A percentile compares a stretch with the other conserved stretches of the same genome.
phyloP scores from a whole-genome alignment of 2,113 vertebrate genomes.

The Taxidea taxus region DNA sequence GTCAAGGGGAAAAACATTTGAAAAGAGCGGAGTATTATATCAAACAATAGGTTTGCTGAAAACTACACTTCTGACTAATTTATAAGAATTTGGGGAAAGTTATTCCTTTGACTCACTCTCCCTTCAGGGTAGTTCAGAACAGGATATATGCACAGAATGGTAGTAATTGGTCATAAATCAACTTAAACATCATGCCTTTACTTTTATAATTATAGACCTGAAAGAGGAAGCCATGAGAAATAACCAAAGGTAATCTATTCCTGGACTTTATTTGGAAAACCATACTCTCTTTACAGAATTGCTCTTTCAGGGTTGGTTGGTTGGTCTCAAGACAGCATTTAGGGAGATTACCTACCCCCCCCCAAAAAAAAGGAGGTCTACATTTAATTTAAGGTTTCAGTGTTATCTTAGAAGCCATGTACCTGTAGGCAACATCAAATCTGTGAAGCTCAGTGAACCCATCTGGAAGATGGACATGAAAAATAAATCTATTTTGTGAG shows the following conservation, averaged over 20 bases:
- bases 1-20: background rate
- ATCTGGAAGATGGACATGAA: background rate
- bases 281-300: background rate
- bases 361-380: background rate
- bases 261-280: background rate
- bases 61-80: background rate
- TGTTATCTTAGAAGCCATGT: background rate
- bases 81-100: background rate
- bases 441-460: background rate
- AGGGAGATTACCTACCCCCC: background rate
- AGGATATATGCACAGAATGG: background rate
- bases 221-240: background rate
- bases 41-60: background rate
- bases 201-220: background rate
- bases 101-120: background rate
- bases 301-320: background rate
- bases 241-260: background rate
- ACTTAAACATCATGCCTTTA: background rate
- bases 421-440: background rate
- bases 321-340: background rate
- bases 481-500: background rate
- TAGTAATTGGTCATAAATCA: background rate
- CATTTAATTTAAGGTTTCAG: background rate
- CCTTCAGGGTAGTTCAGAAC: background rate
- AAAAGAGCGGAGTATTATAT: background rate